Evolutionary conservation across 2,888 invertebrate species (phyloP), one percentile per base, ranked within the genome.

Genomic region (Melitaea athalia): DNA sequence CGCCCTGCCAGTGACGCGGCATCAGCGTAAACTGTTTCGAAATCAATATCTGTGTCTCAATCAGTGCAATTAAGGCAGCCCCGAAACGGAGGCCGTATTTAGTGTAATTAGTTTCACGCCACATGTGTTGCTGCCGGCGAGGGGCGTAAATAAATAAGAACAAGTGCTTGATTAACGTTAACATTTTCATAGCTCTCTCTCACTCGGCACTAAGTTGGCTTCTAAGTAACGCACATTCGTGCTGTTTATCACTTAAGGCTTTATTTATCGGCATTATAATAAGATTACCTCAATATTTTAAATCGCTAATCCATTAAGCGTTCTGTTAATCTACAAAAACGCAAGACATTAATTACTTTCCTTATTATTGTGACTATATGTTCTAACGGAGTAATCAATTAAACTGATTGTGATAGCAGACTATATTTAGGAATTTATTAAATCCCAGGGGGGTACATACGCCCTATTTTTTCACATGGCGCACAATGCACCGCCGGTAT

Each of bases 31-130:
- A 87, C 85, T 87, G 87, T 88, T 89, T 86, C 87, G 73, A 86
- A 91, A 92, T 91, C 92, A 89, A 92, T 92, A 91, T 90, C 89
- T 87, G 86, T 90, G 90, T 91, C 89, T 91, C 89, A 91, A 91
- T 92, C 91, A 91, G 87, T 84, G 88, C 89, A 91, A 92, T 92
- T 91, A 91, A 85, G 85, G 85, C 82, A 81, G 82, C 79, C 85
- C 81, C 79, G 76, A 78, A 81, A 79, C 83, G 78, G 83, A 84
- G 84, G 81, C 81, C 84, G 82, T 82, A 83, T 85, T 85, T 84
- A 80, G 75, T 81, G 85, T 91, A 90, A 91, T 92, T 91, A 91
- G 90, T 87, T 89, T 85, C 86, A 84, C 87, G 81, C 84, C 83
- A 81, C 67, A 31, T 49, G 52, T 45, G 62, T 77, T 84, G 81